phyloP scores from a whole-genome alignment of 2,113 vertebrate genomes.

The Chrysemys picta region DNA sequence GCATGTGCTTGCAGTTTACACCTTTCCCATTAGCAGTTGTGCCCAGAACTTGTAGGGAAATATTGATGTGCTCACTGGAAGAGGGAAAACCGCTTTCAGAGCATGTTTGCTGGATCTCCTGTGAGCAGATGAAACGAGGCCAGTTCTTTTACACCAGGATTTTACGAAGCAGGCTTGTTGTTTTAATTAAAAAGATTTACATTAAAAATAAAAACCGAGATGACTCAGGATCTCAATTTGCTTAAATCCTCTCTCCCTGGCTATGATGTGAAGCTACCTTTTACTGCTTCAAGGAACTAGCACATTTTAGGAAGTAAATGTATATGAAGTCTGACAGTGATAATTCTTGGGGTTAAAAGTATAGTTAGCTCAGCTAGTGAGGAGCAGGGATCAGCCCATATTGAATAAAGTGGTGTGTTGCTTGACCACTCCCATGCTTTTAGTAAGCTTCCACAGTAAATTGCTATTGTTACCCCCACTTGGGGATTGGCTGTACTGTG shows the following conservation, averaged over 20 bases:
- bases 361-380: neutral
- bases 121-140: neutral
- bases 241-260: neutral
- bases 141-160: neutral
- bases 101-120: neutral
- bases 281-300: constrained; percentile 27
- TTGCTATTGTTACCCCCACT: constrained; percentile 38
- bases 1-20: constrained; percentile 63
- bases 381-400: neutral
- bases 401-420: constrained; percentile 32
- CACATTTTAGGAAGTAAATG: neutral
- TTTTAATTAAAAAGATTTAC: neutral
- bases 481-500: neutral
- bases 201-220: neutral
- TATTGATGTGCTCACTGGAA: neutral
- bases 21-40: constrained; percentile 40
- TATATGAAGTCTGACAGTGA: neutral
- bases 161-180: constrained; percentile 3
- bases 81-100: neutral
- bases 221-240: neutral
- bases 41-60: constrained; percentile 30
- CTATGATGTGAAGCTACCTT: constrained; percentile 1
- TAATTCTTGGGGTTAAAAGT: constrained; percentile 22
- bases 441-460: constrained; percentile 32
- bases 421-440: constrained; percentile 58